Evolutionary conservation across 2,797 vertebrate genomes (phyloP).

Genomic region (Cebuella pygmaea): DNA sequence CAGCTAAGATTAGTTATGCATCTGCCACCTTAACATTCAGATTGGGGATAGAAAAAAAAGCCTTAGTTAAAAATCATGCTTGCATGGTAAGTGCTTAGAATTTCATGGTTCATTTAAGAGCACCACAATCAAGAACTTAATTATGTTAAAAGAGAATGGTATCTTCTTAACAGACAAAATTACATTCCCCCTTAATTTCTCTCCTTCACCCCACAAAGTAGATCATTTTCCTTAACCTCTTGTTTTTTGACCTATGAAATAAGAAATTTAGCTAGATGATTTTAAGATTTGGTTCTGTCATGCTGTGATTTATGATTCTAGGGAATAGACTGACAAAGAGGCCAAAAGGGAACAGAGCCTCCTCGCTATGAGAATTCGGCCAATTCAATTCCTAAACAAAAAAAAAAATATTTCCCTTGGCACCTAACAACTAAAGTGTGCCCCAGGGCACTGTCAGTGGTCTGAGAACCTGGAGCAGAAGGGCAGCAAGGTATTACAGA

Average conservation of each 20-base stretch:
- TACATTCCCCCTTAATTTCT: background rate
- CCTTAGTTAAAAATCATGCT: conserved; percentile 69
- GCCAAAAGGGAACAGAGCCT: background rate
- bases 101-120: conserved; percentile 76
- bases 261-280: background rate
- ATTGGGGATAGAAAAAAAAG: conserved; percentile 57
- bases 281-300: background rate
- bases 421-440: background rate
- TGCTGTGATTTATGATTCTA: background rate
- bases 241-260: conserved; percentile 40
- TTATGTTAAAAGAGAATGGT: conserved; percentile 58
- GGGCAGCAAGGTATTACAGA: background rate
- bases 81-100: conserved; percentile 75
- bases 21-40: conserved; percentile 79
- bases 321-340: background rate
- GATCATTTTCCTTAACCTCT: conserved; percentile 4
- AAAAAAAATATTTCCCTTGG: background rate
- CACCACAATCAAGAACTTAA: conserved; percentile 78
- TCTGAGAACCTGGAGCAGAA: background rate
- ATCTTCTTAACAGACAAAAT: conserved; percentile 44
- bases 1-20: conserved; percentile 78
- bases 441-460: no score
- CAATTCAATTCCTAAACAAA: background rate
- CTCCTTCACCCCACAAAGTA: background rate
- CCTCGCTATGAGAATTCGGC: background rate